These are phyloP conservation scores for Clarias fuscus DNA, from an alignment of 2,797 vertebrate species.

Conservation along the genomic window DNA sequence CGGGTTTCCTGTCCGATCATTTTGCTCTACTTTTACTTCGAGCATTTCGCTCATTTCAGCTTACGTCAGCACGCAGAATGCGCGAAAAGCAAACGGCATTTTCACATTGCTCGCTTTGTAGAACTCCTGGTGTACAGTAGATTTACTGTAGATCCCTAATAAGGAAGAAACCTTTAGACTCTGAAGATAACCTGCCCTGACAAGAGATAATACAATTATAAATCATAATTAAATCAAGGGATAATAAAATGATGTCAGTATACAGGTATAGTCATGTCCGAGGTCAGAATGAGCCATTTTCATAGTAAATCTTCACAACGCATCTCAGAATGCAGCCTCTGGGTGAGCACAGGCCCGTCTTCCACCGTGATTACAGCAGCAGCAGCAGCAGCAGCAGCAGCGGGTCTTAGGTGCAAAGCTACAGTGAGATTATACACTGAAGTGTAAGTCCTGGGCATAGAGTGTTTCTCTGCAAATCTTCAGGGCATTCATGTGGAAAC, in stretches of 20 bases:
- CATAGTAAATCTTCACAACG: background rate
- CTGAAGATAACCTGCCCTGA: background rate
- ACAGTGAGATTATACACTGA: background rate
- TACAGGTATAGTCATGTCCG: background rate
- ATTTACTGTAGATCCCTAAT: background rate
- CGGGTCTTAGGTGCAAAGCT: background rate
- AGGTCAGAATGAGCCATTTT: background rate
- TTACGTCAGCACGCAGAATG: background rate
- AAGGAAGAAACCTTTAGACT: background rate
- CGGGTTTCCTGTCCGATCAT: background rate
- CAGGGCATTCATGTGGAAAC: background rate
- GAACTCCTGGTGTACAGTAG: background rate
- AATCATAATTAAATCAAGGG: background rate
- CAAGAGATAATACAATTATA: background rate
- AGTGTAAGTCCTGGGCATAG: background rate
- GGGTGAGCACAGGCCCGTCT: background rate
- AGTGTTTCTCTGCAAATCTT: background rate
- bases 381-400: background rate
- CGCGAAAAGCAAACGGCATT: background rate
- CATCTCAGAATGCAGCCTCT: background rate
- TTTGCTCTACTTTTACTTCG: background rate
- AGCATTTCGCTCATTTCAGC: background rate
- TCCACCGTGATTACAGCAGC: background rate
- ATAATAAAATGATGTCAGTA: background rate
- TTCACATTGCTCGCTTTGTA: background rate